Evolutionary conservation across 2,888 invertebrate species (phyloP).

Genomic region (Lasioglossum oenotherae): DNA sequence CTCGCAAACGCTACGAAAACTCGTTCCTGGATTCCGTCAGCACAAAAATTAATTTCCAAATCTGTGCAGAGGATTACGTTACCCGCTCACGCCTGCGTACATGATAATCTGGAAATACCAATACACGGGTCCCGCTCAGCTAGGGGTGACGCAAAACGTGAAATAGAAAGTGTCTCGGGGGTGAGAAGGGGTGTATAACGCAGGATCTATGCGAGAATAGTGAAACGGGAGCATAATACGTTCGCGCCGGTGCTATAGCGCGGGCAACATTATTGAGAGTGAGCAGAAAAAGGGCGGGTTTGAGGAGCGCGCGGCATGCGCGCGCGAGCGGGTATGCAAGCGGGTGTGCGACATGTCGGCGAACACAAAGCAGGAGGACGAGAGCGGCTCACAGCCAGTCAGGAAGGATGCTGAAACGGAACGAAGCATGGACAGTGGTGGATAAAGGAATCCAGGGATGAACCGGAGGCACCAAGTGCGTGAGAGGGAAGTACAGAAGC

Average conservation of each 20-base stretch:
- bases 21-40: neutral
- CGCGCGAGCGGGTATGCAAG: too few species aligned
- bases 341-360: conserved; percentile 37
- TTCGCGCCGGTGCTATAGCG: conserved; percentile 3
- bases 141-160: neutral
- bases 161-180: neutral
- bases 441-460: conserved; percentile 60
- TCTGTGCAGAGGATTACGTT: neutral
- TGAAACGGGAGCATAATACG: conserved; percentile 13
- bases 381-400: conserved; percentile 50
- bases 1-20: neutral
- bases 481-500: conserved; percentile 60
- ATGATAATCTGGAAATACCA: neutral
- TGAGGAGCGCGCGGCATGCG: conserved; percentile 17
- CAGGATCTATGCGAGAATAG: conserved; percentile 8
- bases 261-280: conserved; percentile 30
- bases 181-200: neutral
- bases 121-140: neutral
- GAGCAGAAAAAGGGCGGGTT: conserved; percentile 33
- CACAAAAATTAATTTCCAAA: neutral
- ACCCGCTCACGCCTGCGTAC: too few species aligned
- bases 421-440: conserved; percentile 49
- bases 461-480: conserved; percentile 35
- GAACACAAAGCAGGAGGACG: conserved; percentile 43
- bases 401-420: conserved; percentile 51